Evolutionary conservation across 2,888 invertebrate species (phyloP), one percentile per base, ranked within the genome.

Genomic region (Habrosyne pyritoides): DNA sequence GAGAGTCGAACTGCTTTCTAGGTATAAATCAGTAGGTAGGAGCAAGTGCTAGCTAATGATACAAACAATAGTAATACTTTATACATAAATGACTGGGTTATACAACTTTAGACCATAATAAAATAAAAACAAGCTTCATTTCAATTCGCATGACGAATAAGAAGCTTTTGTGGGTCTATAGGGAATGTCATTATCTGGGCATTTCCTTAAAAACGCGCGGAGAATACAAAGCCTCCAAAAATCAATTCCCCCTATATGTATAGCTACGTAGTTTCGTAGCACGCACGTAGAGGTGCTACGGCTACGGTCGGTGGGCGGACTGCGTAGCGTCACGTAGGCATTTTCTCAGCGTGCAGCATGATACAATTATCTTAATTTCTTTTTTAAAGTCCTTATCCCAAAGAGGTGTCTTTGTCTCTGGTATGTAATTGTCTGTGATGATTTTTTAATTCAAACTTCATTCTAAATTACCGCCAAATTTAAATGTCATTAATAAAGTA

Each of bases 281-380:
- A 71, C 69, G 73, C 66, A n/a, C 75, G 75, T 77, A 79, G 76
- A 59, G 53, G 55, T 53, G 56, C 69, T 70, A 70, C 71, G 72
- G 56, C 61, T 59, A 66, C 63, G 67, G 63, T n/a, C 30, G 30
- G 30, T 10, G 12, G 30, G 30, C 33, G 33, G 64, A 66, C 64
- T 73, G 67, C 83, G 83, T 84, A 84, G 81, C 79, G 64, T 75
- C 86, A 84, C 86, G 87, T 87, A 86, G 84, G 56, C 79, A 59
- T 59, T 60, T 64, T 78, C 77, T 69, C 75, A 70, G 28, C 2
- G 10, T 28, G 12, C 22, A 28, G 30, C 54, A 66, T 61, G 64
- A 65, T 67, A 63, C 71, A 61, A 55, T 47, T 53, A 54, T 47
- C 47, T 48, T 53, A 53, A 65, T 59, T 59, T 53, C 61, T 53